A percentile compares a stretch with the other conserved stretches of the same genome.
phyloP scores from a whole-genome alignment of 1,140 invertebrate species.

The Bombus haemorrhoidalis region DNA sequence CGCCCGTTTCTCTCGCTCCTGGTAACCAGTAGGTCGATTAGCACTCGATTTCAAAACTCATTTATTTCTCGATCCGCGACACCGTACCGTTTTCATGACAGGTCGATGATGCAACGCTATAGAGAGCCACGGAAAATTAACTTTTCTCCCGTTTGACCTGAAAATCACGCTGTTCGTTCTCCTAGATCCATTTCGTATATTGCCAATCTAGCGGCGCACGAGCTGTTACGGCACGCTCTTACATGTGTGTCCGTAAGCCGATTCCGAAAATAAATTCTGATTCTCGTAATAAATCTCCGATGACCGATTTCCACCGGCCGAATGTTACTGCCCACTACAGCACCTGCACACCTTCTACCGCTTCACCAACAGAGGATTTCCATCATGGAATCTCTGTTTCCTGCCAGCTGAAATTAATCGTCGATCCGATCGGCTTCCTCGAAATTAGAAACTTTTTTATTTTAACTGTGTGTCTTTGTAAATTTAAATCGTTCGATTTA shows the following conservation, averaged over 20 bases:
- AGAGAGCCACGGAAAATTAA: constrained; percentile 38
- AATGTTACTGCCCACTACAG: not conserved
- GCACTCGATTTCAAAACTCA: constrained; percentile 56
- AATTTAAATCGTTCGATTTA: not conserved
- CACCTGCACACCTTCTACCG: not conserved
- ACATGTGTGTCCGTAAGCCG: constrained; percentile 20
- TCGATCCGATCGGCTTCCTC: not conserved
- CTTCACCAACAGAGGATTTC: not conserved
- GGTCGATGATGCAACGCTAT: constrained; percentile 6
- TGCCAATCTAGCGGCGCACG: constrained; percentile 19
- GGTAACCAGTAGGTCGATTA: constrained; percentile 52
- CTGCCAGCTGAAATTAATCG: not conserved
- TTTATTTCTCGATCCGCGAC: constrained; percentile 48
- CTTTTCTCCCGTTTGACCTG: constrained; percentile 38
- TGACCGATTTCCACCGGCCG: constrained; percentile 8
- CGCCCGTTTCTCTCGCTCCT: not conserved
- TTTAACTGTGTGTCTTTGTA: not conserved
- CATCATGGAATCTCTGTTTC: not conserved
- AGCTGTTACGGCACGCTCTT: constrained; percentile 5
- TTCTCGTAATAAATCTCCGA: constrained; percentile 19
- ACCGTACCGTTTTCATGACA: constrained; percentile 17
- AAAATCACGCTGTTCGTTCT: constrained; percentile 24
- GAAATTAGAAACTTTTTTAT: constrained; percentile 15
- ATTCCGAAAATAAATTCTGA: constrained; percentile 39
- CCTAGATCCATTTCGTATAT: constrained; percentile 33